Base-by-base conservation (phyloP, 2,113 vertebrate genomes). In the Helogale parvula region DNA sequence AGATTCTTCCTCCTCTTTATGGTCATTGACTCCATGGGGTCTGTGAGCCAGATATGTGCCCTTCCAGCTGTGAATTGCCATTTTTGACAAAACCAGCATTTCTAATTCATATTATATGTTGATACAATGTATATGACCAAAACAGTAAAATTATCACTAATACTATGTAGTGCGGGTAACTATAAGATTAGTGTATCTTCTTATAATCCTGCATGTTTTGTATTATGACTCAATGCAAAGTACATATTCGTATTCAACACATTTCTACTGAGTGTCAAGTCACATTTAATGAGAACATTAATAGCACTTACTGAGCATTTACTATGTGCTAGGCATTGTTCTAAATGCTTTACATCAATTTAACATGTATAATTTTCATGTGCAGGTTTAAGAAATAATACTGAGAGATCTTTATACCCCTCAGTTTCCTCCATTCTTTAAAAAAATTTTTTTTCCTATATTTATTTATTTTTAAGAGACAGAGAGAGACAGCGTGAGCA, bases 181-280 rank as follows among this genome's bases (percentile, higher is more conserved):
- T 71, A 33, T 16, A 83, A 81, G 16, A 87, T 90, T 52, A 93
- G 8, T 82, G 12, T 76, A 13, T 90, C 50, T 88, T 92, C 23
- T 80, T 90, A 79, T 66, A 54, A 76, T 88, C 33, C 10, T 88
- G 14, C 14, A 41, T 87, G 13, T 72, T 89, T 90, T 92, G 8
- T 93, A 69, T 81, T 94, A 84, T 9, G 87, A n/a, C n/a, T 80
- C 57, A 92, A 29, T 93, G 60, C n/a, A 91, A 72, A 96, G 72
- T 80, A 82, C 21, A 2, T 90, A n/a, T 41, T 90, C 87, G 45
- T 84, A 63, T 69, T 91, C 31, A 66, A 3, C 93, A 81, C 50
- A 74, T 35, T 82, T 93, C 63, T 92, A 1, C 77, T 52, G 41
- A 82, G 10, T 80, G n/a, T 92, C 38, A 96, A 21, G 11, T 88